Percentiles rank a stretch among this genome's conserved stretches.
phyloP scores from a whole-genome alignment of 2,888 invertebrate species.

The Hetaerina titia region DNA sequence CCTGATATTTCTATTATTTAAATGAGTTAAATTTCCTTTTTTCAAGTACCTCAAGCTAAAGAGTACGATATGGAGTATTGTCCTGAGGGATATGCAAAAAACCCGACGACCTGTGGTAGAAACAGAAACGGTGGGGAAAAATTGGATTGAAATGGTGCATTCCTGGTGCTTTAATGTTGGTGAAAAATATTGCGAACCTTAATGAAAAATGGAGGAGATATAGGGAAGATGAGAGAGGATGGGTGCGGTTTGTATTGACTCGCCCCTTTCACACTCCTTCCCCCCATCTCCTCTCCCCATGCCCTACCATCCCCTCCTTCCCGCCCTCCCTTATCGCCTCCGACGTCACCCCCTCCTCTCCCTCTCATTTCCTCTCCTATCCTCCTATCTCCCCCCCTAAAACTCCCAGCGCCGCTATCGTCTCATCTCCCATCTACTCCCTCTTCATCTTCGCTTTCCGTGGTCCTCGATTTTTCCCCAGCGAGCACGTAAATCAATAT shows the following conservation, averaged over 20 bases:
- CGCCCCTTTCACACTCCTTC: background rate
- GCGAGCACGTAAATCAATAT: background rate
- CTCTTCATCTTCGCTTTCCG: background rate
- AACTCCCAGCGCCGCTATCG: background rate
- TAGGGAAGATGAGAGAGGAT: background rate
- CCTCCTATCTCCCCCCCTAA: background rate
- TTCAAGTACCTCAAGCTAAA: too few relatives aligned
- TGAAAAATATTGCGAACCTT: background rate
- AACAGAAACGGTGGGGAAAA: background rate
- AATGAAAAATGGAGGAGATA: constrained; percentile 32
- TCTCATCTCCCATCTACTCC: background rate
- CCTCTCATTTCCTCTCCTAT: background rate
- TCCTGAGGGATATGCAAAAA: too few relatives aligned
- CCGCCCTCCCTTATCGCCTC: background rate
- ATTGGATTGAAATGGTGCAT: background rate
- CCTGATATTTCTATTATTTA: too few relatives aligned
- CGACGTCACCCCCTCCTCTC: background rate
- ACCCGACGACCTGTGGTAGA: too few relatives aligned
- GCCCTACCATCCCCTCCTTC: background rate
- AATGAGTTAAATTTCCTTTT: too few relatives aligned
- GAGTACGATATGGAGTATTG: too few relatives aligned
- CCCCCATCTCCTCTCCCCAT: background rate
- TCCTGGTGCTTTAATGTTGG: background rate
- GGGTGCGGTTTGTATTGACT: constrained; percentile 1
- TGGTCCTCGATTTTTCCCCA: background rate